Conservation (phyloP, 1,140 invertebrate genomes). For the Nephila pilipes region DNA sequence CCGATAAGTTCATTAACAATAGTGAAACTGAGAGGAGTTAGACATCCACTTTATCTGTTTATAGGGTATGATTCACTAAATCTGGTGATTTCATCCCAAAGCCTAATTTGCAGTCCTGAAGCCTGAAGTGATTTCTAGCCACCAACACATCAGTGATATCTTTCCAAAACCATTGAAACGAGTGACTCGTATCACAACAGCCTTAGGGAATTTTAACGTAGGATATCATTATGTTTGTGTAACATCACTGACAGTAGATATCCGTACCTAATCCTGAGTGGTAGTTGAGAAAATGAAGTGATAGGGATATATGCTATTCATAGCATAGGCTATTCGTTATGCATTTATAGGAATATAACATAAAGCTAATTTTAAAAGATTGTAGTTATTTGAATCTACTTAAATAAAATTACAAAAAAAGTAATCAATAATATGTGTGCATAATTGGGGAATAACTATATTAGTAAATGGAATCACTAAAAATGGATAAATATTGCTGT, state of each 20-base stretch:
- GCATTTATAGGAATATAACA: background rate
- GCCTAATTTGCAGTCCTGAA: constrained; percentile 45
- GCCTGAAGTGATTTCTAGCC: constrained; percentile 23
- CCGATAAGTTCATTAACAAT: constrained; percentile 47
- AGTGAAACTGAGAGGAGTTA: background rate
- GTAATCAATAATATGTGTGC: too few species aligned
- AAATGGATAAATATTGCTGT: too few species aligned
- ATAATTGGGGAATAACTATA: too few species aligned
- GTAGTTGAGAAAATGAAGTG: constrained; percentile 10
- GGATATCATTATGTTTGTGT: constrained; percentile 25
- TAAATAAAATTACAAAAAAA: too few species aligned
- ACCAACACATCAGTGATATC: background rate
- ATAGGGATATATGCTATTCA: background rate
- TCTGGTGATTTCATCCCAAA: constrained; percentile 29
- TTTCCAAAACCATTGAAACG: constrained; percentile 39
- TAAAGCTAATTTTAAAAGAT: background rate
- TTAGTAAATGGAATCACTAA: too few species aligned
- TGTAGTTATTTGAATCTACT: too few species aligned
- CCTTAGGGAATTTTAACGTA: constrained; percentile 28
- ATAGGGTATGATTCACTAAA: constrained; percentile 39
- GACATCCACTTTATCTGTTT: constrained; percentile 38
- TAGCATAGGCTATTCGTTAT: too few species aligned
- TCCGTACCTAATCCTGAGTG: background rate
- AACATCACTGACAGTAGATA: constrained; percentile 18
- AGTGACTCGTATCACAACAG: constrained; percentile 25